A percentile compares a stretch with the other conserved stretches of the same genome.
Evolutionary conservation across 2,113 vertebrate genomes (phyloP).

Genomic region (Prionailurus bengalensis): DNA sequence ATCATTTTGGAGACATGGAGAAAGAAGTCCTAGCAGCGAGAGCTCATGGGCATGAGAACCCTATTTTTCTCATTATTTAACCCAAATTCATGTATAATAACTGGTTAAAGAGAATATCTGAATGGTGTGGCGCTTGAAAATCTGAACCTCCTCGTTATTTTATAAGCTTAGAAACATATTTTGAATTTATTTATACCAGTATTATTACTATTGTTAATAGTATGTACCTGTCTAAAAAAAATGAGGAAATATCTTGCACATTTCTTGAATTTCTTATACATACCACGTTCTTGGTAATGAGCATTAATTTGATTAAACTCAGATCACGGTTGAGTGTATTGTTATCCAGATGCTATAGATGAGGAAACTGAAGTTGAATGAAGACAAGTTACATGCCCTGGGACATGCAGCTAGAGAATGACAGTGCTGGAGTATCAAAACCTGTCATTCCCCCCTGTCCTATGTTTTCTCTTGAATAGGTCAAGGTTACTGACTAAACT

Average conservation of each 20-base stretch:
- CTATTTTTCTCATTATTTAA: neutral
- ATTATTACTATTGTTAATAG: neutral
- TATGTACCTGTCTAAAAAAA: slow-evolving; percentile 7
- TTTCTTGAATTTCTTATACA: slow-evolving; percentile 41
- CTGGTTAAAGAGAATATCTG: neutral
- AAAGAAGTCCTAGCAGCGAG: neutral
- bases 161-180: neutral
- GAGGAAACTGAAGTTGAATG: neutral
- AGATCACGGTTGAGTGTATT: neutral
- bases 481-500: neutral
- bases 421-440: neutral
- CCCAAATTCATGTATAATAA: neutral
- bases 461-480: neutral
- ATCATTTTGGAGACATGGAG: neutral
- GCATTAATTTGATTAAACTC: neutral
- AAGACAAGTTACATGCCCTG: neutral
- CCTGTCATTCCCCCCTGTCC: neutral
- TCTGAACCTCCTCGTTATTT: neutral
- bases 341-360: neutral
- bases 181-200: neutral
- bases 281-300: neutral
- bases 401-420: neutral
- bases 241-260: neutral
- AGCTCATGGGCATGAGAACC: neutral
- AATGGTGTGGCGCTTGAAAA: neutral